These are phyloP conservation scores for Dendrophyllia cribrosa DNA, from an alignment of 64 coral and sea anemone species.

Conservation along the genomic window DNA sequence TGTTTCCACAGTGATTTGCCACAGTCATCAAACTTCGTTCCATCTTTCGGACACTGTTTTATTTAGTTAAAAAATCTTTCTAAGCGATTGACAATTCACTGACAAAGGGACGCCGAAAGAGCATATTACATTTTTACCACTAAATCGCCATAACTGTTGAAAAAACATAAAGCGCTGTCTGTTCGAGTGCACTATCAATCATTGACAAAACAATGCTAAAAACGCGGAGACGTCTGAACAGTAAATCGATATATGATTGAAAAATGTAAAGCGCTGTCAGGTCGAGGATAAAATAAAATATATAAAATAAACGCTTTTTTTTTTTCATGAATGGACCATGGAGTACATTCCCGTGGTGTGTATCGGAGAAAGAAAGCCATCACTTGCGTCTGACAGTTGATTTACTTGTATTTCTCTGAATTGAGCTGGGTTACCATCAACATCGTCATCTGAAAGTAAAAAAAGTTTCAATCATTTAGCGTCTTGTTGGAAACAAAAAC, in stretches of 20 bases:
- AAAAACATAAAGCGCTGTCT: too few species aligned
- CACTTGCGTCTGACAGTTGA: constrained; percentile 39
- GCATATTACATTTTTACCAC: too few species aligned
- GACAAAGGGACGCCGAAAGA: too few species aligned
- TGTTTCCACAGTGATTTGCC: too few species aligned
- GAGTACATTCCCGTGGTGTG: constrained; percentile 47
- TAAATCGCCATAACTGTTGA: too few species aligned
- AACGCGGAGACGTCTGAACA: too few species aligned
- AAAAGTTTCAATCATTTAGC: not conserved
- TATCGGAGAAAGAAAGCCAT: not conserved
- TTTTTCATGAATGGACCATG: constrained; percentile 28
- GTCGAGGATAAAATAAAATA: not conserved
- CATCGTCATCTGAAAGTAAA: not conserved
- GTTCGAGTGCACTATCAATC: too few species aligned
- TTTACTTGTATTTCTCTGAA: constrained; percentile 71
- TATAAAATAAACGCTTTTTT: not conserved
- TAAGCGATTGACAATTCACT: too few species aligned
- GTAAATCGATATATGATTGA: not conserved
- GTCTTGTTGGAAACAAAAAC: not conserved
- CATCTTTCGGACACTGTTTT: too few species aligned
- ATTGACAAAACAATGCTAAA: too few species aligned
- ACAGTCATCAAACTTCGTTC: too few species aligned
- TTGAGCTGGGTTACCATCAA: constrained; percentile 2
- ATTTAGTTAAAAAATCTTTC: too few species aligned
- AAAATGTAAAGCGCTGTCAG: not conserved